phyloP scores from a whole-genome alignment of 2,888 invertebrate species.

The Parnassius glacialis region DNA sequence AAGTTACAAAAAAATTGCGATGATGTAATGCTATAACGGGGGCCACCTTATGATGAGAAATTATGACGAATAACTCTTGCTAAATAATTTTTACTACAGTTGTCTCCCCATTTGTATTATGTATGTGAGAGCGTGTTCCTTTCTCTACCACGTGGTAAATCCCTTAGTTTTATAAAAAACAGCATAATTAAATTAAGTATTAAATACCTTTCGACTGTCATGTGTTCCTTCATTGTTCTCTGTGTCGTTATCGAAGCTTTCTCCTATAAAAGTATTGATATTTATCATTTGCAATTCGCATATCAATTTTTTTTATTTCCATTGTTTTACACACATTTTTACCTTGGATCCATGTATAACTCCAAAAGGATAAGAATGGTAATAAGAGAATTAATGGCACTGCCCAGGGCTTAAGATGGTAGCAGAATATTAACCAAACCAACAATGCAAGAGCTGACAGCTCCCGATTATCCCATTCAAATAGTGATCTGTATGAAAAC shows the following conservation, averaged over 20 bases:
- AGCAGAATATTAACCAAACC: slow-evolving; percentile 63
- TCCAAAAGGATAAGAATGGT: slow-evolving; percentile 54
- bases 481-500: slow-evolving; percentile 44
- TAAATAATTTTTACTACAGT: too few relatives aligned
- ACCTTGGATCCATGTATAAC: slow-evolving; percentile 44
- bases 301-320: background rate
- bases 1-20: background rate
- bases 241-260: too few relatives aligned
- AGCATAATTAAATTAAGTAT: too few relatives aligned
- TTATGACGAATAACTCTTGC: too few relatives aligned
- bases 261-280: too few relatives aligned
- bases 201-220: slow-evolving; percentile 13
- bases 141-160: too few relatives aligned
- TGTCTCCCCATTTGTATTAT: too few relatives aligned
- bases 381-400: slow-evolving; percentile 51
- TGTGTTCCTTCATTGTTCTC: background rate
- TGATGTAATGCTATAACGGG: too few relatives aligned
- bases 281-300: too few relatives aligned
- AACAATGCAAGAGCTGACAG: slow-evolving; percentile 44
- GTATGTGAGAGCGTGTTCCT: too few relatives aligned
- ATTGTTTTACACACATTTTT: slow-evolving; percentile 1
- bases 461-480: slow-evolving; percentile 69
- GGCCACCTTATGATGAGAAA: too few relatives aligned
- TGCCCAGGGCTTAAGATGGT: slow-evolving; percentile 54
- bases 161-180: too few relatives aligned